Evolutionary conservation across 1,140 invertebrate genomes (phyloP), one percentile per base, ranked within the genome.

Genomic region (Brevipalpus yothersi): DNA sequence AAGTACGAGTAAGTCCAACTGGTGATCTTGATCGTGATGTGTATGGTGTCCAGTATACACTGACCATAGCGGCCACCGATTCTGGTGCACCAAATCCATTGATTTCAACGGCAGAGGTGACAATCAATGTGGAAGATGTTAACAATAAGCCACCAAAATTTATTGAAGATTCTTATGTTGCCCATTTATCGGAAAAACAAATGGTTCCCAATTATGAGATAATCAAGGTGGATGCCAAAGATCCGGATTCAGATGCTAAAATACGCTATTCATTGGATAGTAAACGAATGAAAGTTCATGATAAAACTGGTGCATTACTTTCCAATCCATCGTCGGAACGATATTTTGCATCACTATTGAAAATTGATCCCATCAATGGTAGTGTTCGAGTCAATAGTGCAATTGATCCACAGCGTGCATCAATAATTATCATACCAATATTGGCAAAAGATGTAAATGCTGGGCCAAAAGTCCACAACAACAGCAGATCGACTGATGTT

Each of bases 91-190:
- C 64, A n/a, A 58, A 64, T 11, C 63, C 61, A 0, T 66, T 66
- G 61, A 66, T 67, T 0, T 81, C 82, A 0, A 82, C 81, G 0
- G 80, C 82, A 0, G 82, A 79, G 2, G 77, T 86, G 1, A 78
- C 77, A 39, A 62, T 71, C 53, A 60, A 59, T 13, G 78, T 88
- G 13, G 69, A 78, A 62, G 84, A 88, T 67, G 81, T 87, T 0
- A 87, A 88, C 63, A 84, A 90, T 67, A 84, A 86, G 66, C 76
- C 80, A 13, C 86, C 74, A 8, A 61, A 68, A 31, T 75, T 76
- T 61, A 59, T 64, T 4, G 70, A 73, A 58, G 63, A 69, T 21
- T 63, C 68, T 0, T 69, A 69, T 43, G 63, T 66, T 12, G 66
- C 73, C 55, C 65, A 66, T 53, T 63, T 75, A 0, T 60, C 60